phyloP scores from a whole-genome alignment of 2,888 invertebrate species.

The Stegana nigrithorax region DNA sequence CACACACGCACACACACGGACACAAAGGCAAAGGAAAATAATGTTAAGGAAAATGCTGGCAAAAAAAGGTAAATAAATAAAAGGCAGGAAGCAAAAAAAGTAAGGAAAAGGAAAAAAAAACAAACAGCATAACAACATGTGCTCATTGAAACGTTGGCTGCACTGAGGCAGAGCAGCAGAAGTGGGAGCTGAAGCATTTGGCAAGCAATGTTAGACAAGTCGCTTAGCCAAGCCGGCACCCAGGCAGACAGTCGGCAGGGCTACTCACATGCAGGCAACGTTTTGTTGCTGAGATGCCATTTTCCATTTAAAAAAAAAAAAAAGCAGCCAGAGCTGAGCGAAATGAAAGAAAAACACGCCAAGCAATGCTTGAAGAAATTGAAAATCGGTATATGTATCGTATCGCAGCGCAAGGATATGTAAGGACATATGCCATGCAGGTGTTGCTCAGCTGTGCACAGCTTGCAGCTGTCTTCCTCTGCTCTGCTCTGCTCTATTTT shows the following conservation, averaged over 20 bases:
- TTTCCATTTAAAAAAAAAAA: background rate
- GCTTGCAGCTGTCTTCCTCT: constrained; percentile 34
- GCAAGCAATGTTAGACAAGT: background rate
- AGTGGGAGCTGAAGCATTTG: too few species aligned
- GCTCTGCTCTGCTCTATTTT: background rate
- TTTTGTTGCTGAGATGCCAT: background rate
- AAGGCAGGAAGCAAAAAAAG: constrained; percentile 44
- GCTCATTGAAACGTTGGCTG: background rate
- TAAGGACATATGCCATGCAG: constrained; percentile 12
- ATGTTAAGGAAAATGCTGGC: too few species aligned
- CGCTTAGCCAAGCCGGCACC: background rate
- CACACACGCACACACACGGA: constrained; percentile 3
- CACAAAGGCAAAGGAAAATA: constrained; percentile 11
- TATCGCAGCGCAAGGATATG: constrained; percentile 30
- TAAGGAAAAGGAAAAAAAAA: constrained; percentile 36
- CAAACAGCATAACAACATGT: constrained; percentile 13
- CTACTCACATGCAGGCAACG: too few species aligned
- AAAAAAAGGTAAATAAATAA: constrained; percentile 47
- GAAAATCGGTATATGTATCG: constrained; percentile 22
- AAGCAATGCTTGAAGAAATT: constrained; percentile 3
- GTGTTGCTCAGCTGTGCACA: constrained; percentile 33
- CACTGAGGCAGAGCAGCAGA: background rate
- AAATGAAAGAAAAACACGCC: constrained; percentile 1
- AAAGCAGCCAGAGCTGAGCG: background rate
- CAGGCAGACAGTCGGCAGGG: background rate